Percentiles rank a stretch among this genome's conserved stretches.
These are phyloP conservation scores for Bembecia ichneumoniformis DNA, from an alignment of 2,888 invertebrate genomes.

Conservation along the genomic window DNA sequence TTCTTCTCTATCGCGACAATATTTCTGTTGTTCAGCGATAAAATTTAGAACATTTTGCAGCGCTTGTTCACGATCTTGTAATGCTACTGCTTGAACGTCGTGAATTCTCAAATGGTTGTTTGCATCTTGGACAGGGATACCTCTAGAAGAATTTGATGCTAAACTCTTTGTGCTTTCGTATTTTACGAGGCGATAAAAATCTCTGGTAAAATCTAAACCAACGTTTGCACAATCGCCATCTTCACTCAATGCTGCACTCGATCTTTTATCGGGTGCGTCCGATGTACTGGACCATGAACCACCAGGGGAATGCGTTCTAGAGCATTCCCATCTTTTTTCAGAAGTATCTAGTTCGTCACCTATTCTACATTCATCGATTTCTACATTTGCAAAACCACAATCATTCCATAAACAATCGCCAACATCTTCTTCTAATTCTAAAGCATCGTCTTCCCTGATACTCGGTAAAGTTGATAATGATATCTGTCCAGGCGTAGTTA, in stretches of 20 bases:
- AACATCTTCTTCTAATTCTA: slow-evolving; percentile 81
- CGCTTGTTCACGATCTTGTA: slow-evolving; percentile 77
- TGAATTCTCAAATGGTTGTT: slow-evolving; percentile 56
- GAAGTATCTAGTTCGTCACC: slow-evolving; percentile 56
- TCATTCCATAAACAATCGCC: slow-evolving; percentile 83
- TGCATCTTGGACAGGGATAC: slow-evolving; percentile 71
- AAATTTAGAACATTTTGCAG: slow-evolving; percentile 82
- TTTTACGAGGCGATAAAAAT: slow-evolving; percentile 85
- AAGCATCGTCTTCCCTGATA: slow-evolving; percentile 80
- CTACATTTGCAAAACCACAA: slow-evolving; percentile 78
- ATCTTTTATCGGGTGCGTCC: slow-evolving; percentile 77
- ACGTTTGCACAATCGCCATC: slow-evolving; percentile 79
- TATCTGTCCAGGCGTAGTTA: slow-evolving; percentile 75
- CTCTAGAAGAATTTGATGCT: slow-evolving; percentile 81
- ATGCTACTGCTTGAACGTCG: slow-evolving; percentile 57
- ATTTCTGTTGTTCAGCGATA: slow-evolving; percentile 83
- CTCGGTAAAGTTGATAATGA: slow-evolving; percentile 78
- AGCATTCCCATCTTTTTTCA: slow-evolving; percentile 78
- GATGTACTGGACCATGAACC: slow-evolving; percentile 74
- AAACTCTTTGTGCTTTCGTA: slow-evolving; percentile 86
- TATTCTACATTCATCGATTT: slow-evolving; percentile 76
- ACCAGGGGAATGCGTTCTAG: slow-evolving; percentile 71
- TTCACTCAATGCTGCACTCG: slow-evolving; percentile 78
- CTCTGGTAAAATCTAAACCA: slow-evolving; percentile 82
- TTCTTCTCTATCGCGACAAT: slow-evolving; percentile 74